Conservation (phyloP, 2,113 vertebrate genomes). For the Blennius ocellaris region DNA sequence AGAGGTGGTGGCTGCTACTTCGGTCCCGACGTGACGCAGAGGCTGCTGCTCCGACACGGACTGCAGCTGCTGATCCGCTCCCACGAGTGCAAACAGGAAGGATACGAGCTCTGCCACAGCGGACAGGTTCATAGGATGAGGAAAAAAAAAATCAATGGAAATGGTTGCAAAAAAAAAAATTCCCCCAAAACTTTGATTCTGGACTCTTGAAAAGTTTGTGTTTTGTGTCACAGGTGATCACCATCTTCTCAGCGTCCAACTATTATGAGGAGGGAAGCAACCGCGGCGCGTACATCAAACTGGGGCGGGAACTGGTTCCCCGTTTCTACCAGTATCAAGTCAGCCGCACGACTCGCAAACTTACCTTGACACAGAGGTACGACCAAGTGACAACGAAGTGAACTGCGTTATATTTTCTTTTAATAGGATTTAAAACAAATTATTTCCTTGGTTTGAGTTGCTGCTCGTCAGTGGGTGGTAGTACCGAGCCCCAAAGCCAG, state of each 20-base stretch:
- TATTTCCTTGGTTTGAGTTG: too few relatives aligned
- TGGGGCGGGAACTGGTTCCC: slow-evolving; percentile 84
- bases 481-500: too few relatives aligned
- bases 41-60: slow-evolving; percentile 86
- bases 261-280: slow-evolving; percentile 98
- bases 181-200: neutral
- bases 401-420: too few relatives aligned
- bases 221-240: slow-evolving; percentile 88
- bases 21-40: slow-evolving; percentile 90
- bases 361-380: slow-evolving; percentile 90
- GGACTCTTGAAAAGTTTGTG: neutral
- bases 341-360: slow-evolving; percentile 83
- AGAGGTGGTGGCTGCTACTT: slow-evolving; percentile 97
- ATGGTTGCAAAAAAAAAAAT: too few relatives aligned
- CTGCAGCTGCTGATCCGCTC: slow-evolving; percentile 94
- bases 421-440: too few relatives aligned
- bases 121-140: slow-evolving; percentile 86
- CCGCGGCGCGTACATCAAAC: slow-evolving; percentile 92
- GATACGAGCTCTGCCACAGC: slow-evolving; percentile 92
- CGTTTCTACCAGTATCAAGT: slow-evolving; percentile 95
- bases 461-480: too few relatives aligned
- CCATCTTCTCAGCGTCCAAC: slow-evolving; percentile 98
- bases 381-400: too few relatives aligned
- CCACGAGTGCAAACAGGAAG: slow-evolving; percentile 95
- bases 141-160: too few relatives aligned